These are phyloP conservation scores for Aegithalos caudatus DNA, from an alignment of 2,113 vertebrate genomes.

Conservation along the genomic window DNA sequence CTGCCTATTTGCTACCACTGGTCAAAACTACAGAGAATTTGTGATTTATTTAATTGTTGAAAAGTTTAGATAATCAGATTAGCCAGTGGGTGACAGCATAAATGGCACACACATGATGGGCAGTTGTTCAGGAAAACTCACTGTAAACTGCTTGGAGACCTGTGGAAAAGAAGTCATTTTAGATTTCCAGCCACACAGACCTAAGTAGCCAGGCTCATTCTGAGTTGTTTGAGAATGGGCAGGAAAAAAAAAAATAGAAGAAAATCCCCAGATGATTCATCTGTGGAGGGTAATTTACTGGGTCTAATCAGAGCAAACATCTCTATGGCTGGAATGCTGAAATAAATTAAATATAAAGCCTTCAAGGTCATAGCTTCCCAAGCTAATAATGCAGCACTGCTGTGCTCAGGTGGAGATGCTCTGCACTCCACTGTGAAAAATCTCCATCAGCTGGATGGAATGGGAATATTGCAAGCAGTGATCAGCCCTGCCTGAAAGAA, in stretches of 20 bases:
- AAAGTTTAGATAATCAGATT: neutral
- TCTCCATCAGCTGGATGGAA: constrained; percentile 28
- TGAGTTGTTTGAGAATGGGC: neutral
- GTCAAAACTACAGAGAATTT: neutral
- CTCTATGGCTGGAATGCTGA: constrained; percentile 33
- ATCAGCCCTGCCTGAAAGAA: constrained; percentile 11
- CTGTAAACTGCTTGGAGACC: neutral
- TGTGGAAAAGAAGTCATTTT: neutral
- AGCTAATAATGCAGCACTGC: constrained; percentile 35
- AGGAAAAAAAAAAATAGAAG: neutral
- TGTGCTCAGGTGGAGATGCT: neutral
- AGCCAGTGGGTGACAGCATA: neutral
- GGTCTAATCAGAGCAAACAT: constrained; percentile 57
- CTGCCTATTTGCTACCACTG: neutral
- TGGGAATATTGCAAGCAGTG: neutral
- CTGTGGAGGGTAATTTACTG: constrained; percentile 33
- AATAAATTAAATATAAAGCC: constrained; percentile 58
- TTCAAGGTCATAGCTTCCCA: constrained; percentile 36
- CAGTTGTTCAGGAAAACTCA: neutral
- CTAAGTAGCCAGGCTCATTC: neutral
- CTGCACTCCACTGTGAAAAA: neutral
- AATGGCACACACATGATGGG: neutral
- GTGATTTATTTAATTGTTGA: neutral
- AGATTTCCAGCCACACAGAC: neutral
- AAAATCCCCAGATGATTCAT: constrained; percentile 35